These are phyloP conservation scores for Syngnathus typhle DNA, from an alignment of 2,113 vertebrate genomes.

Conservation along the genomic window DNA sequence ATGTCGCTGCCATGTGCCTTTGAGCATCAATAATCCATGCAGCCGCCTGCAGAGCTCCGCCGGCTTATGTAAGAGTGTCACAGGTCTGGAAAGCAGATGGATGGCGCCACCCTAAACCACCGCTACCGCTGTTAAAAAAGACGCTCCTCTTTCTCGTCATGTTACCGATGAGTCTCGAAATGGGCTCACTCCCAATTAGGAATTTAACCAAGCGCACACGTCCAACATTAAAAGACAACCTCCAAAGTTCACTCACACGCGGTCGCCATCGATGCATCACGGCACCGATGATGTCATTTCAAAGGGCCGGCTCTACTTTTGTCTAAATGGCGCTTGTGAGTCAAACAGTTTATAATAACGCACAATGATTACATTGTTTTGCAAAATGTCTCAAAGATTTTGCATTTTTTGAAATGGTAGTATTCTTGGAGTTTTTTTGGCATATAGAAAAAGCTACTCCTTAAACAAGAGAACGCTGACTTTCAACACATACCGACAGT, in stretches of 20 bases:
- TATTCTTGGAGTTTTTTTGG: not conserved
- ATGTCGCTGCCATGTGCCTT: slow-evolving; percentile 34
- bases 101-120: slow-evolving; percentile 18
- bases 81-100: slow-evolving; percentile 23
- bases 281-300: too few species aligned
- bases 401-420: not conserved
- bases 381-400: too few species aligned
- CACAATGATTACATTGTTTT: too few species aligned
- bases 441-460: not conserved
- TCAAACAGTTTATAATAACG: too few species aligned
- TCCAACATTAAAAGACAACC: too few species aligned
- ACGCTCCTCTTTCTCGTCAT: slow-evolving; percentile 5
- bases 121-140: not conserved
- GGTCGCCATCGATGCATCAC: too few species aligned
- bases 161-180: slow-evolving; percentile 6
- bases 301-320: too few species aligned
- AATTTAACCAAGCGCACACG: not conserved
- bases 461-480: not conserved
- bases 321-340: too few species aligned
- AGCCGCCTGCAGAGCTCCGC: slow-evolving; percentile 12
- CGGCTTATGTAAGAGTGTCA: slow-evolving; percentile 50
- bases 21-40: slow-evolving; percentile 59
- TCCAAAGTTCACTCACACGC: too few species aligned
- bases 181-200: too few species aligned
- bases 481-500: slow-evolving; percentile 24